Conservation (phyloP, 1,140 invertebrate genomes). For the Steinernema feltiae region DNA sequence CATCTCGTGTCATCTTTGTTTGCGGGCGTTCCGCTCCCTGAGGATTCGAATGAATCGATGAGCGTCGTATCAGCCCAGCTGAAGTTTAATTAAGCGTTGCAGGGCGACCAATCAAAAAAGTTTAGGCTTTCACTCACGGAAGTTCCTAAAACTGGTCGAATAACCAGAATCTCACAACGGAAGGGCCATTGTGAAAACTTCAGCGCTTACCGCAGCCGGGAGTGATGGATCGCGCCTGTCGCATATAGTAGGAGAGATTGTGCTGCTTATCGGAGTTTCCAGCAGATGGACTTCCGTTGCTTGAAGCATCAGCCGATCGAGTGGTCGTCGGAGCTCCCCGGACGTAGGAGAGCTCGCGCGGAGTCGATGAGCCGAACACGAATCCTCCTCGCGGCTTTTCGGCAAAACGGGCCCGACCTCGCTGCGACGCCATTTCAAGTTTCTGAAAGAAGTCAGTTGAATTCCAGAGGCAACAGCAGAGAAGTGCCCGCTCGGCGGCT, state of each 20-base stretch:
- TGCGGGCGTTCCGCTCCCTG: not conserved
- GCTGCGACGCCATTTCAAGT: conserved; percentile 8
- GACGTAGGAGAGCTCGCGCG: not conserved
- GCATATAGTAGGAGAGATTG: not conserved
- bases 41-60: no score
- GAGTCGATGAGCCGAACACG: conserved; percentile 1
- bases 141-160: not conserved
- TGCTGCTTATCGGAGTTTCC: not conserved
- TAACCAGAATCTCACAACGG: not conserved
- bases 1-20: no score
- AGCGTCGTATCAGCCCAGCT: no score
- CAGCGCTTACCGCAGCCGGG: not conserved
- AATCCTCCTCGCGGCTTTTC: not conserved
- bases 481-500: not conserved
- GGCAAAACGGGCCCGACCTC: not conserved
- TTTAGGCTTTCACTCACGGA: no score
- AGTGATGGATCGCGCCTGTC: conserved; percentile 5
- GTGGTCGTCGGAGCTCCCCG: not conserved
- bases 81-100: no score
- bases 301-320: not conserved
- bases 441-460: not conserved
- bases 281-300: not conserved
- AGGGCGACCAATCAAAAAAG: no score
- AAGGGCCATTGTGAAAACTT: not conserved
- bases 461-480: not conserved